Evolutionary conservation across 2,888 invertebrate genomes (phyloP), one percentile per base, ranked within the genome.

Genomic region (Acrobasis suavella): DNA sequence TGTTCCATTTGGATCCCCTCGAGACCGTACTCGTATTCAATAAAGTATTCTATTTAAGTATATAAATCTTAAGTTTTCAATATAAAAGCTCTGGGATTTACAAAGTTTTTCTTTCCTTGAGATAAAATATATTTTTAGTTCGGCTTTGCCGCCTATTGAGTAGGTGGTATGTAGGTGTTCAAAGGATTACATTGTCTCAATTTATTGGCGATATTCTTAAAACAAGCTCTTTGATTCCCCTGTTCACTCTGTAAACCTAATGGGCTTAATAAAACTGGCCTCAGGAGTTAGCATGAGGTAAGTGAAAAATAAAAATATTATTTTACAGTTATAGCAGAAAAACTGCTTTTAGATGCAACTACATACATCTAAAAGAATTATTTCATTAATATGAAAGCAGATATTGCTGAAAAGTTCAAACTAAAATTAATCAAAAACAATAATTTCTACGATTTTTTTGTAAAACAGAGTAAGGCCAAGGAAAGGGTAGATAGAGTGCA

Each of bases 61-160:
- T 16, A 59, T 50, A 59, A 50, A 32, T 5, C 10, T 50, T 9
- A 38, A 59, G 15, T 59, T 58, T 59, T 59, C 50, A 59, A 59
- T 59, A 9, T 38, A 16, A 54, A 32, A 54, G 14, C 32, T 37
- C 10, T 42, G 58, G 46, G 46, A 22, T 46, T 58, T 17, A 7
- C 5, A 58, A 22, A 22, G 16, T 17, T 58, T 58, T 58, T 58
- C 46, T 37, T 14, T 37, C 37, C 49, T 50, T 50, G 50, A 50
- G 50, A 60, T 50, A 60, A 38, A 60, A 59, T 32, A 15, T 46
- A 39, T 42, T 46, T 51, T 51, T 17, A 51, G 22, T 51, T 17
- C 12, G 9, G 12, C 12, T 17, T 22, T 22, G 46, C 14, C 42
- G 3, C 14, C n/a, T 14, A 46, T 46, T 14, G n/a, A 2, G 39